These are phyloP conservation scores for Leistus spinibarbis DNA, from an alignment of 2,888 invertebrate species.

Conservation along the genomic window DNA sequence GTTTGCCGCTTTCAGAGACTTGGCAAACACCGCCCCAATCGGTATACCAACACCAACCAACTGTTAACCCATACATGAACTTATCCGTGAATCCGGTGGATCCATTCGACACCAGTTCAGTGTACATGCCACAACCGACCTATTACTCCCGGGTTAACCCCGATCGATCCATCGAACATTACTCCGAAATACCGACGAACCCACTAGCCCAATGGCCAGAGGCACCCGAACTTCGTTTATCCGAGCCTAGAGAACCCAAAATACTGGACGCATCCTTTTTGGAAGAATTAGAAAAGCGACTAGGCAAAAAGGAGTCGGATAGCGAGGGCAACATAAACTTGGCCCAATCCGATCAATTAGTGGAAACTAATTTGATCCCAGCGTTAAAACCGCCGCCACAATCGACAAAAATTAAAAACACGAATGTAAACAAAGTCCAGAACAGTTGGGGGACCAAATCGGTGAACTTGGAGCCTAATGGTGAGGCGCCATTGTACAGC, in stretches of 20 bases:
- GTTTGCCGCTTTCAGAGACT: constrained; percentile 30
- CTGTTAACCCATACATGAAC: constrained; percentile 59
- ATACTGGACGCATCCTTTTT: constrained; percentile 66
- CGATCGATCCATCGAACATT: constrained; percentile 49
- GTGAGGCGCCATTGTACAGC: background rate
- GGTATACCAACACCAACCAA: background rate
- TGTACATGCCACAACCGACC: constrained; percentile 47
- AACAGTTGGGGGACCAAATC: constrained; percentile 53
- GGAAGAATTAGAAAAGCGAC: constrained; percentile 69
- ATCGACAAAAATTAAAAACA: constrained; percentile 47
- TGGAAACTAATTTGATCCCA: constrained; percentile 52
- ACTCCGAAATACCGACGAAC: constrained; percentile 48
- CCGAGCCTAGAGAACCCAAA: constrained; percentile 49
- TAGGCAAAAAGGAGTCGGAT: constrained; percentile 58
- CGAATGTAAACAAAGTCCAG: constrained; percentile 50
- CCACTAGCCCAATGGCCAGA: constrained; percentile 1
- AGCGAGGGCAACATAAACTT: constrained; percentile 2
- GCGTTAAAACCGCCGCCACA: constrained; percentile 59
- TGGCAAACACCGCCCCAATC: constrained; percentile 40
- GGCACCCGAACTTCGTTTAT: background rate
- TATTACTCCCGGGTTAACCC: constrained; percentile 57
- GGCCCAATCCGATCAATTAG: constrained; percentile 42
- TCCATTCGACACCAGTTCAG: constrained; percentile 70
- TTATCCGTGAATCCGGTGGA: constrained; percentile 59
- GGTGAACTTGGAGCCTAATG: constrained; percentile 41